Evolutionary conservation across 2,113 vertebrate species (phyloP).

Genomic region (Onychostoma macrolepis): DNA sequence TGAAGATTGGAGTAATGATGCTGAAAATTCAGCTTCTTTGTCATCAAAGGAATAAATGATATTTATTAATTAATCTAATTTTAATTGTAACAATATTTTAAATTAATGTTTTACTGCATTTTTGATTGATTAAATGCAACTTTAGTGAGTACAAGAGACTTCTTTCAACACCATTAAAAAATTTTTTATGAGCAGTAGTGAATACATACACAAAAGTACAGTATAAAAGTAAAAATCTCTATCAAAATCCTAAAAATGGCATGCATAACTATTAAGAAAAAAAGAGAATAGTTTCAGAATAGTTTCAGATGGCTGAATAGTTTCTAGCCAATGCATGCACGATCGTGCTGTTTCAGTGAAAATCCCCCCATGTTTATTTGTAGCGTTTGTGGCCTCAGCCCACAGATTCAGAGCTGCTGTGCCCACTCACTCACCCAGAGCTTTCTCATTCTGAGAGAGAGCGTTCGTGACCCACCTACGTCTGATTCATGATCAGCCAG

Average conservation of each 20-base stretch:
- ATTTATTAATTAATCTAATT: no score
- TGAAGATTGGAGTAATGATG: no score
- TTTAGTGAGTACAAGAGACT: background rate
- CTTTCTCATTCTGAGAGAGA: constrained; percentile 52
- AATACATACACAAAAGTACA: no score
- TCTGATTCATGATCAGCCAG: constrained; percentile 40
- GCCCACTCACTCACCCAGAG: constrained; percentile 54
- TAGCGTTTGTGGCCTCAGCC: constrained; percentile 54
- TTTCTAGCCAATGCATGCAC: constrained; percentile 9
- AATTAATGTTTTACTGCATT: background rate
- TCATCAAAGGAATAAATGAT: no score
- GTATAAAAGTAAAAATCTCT: no score
- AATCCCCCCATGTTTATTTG: constrained; percentile 67
- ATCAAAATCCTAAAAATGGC: background rate
- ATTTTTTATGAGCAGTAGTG: background rate
- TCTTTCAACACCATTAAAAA: background rate
- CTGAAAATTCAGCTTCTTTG: no score
- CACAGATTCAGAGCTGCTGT: constrained; percentile 59
- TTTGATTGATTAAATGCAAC: background rate
- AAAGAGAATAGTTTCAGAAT: background rate
- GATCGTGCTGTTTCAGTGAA: constrained; percentile 45
- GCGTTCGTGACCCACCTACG: constrained; percentile 50
- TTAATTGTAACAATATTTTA: no score
- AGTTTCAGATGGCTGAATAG: background rate
- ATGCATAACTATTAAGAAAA: background rate